These are phyloP conservation scores for Drosophila multiciliata DNA, from an alignment of 2,888 invertebrate species.

Conservation along the genomic window DNA sequence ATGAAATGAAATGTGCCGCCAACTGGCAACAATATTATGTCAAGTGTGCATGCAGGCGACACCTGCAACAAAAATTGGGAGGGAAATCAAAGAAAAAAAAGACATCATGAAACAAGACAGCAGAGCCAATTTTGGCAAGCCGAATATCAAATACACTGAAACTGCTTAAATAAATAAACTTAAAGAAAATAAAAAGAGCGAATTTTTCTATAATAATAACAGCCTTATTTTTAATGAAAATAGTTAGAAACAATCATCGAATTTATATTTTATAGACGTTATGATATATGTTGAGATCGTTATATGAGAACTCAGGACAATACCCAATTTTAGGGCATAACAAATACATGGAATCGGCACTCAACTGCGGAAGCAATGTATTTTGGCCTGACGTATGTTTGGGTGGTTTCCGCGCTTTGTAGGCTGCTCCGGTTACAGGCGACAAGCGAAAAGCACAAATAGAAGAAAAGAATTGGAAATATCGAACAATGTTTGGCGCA, in stretches of 20 bases:
- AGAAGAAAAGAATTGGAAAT: not conserved
- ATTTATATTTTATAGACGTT: not conserved
- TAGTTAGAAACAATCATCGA: not conserved
- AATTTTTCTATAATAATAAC: too few relatives aligned
- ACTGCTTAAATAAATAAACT: not conserved
- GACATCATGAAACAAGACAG: not conserved
- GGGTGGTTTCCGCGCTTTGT: constrained; percentile 45
- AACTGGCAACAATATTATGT: constrained; percentile 65
- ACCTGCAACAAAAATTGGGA: constrained; percentile 55
- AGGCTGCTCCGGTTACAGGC: constrained; percentile 55
- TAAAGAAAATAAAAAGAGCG: not conserved
- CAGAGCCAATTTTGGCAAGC: not conserved
- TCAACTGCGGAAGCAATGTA: constrained; percentile 63
- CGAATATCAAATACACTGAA: not conserved
- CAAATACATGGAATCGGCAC: constrained; percentile 18
- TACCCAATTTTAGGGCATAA: constrained; percentile 1
- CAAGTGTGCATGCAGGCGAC: constrained; percentile 59
- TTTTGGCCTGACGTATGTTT: constrained; percentile 36
- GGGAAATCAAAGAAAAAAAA: constrained; percentile 7
- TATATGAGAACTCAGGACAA: not conserved
- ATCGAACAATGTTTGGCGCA: constrained; percentile 41
- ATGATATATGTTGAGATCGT: not conserved
- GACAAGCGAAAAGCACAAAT: constrained; percentile 7
- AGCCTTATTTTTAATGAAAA: too few relatives aligned
- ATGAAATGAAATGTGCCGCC: constrained; percentile 59